Evolutionary conservation across 2,888 invertebrate genomes (phyloP).

Genomic region (Dryomyza anilis): DNA sequence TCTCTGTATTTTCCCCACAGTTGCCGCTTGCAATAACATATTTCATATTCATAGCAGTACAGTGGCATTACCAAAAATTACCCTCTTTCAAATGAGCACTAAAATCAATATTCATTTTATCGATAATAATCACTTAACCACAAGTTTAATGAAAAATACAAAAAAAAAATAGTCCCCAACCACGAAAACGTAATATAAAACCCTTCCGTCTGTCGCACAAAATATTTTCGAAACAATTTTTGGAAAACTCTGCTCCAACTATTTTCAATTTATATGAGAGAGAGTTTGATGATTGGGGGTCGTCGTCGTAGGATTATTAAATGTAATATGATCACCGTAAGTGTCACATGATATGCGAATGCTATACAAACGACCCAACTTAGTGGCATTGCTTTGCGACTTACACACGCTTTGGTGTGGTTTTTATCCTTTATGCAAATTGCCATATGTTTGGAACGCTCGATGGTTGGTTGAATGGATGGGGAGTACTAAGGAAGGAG

Average conservation of each 20-base stretch:
- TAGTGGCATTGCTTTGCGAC: no score
- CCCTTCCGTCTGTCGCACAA: no score
- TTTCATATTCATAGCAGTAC: no score
- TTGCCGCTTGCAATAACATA: no score
- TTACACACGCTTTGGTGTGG: no score
- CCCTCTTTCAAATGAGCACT: no score
- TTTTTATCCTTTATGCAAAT: slow-evolving; percentile 11
- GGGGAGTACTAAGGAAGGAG: neutral
- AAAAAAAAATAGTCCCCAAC: no score
- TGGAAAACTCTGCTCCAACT: neutral
- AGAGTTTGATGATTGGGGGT: no score
- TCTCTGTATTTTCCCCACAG: no score
- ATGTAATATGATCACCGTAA: slow-evolving; percentile 18
- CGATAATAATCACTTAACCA: neutral
- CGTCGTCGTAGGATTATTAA: slow-evolving; percentile 7
- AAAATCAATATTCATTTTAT: neutral
- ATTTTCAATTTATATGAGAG: neutral
- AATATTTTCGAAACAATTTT: neutral
- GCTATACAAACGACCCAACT: neutral
- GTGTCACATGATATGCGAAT: slow-evolving; percentile 12
- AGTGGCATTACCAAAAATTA: no score
- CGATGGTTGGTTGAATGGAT: neutral
- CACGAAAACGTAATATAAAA: no score
- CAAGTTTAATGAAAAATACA: neutral
- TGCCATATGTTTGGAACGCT: neutral